phyloP scores from a whole-genome alignment of 1,140 invertebrate genomes.

The Bombus impatiens region DNA sequence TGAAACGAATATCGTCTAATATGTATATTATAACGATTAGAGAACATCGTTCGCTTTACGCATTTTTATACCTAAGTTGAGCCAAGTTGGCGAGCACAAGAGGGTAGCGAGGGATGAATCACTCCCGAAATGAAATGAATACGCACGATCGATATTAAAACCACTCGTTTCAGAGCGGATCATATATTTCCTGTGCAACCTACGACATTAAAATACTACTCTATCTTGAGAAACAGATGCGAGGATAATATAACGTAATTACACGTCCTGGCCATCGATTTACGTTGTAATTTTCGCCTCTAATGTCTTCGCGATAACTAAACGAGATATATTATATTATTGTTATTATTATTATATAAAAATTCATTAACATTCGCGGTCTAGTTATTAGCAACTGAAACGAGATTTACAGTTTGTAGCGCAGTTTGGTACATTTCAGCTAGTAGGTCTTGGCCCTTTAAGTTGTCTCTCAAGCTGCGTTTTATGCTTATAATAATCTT shows the following conservation, averaged over 20 bases:
- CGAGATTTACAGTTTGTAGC: too few species aligned
- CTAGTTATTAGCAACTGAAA: too few species aligned
- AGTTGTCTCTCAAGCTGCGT: too few species aligned
- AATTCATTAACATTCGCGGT: too few species aligned
- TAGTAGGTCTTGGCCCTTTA: too few species aligned
- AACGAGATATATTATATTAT: not conserved
- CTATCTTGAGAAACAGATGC: conserved; percentile 13
- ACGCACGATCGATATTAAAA: conserved; percentile 64
- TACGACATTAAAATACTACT: conserved; percentile 15
- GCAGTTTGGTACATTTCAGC: too few species aligned
- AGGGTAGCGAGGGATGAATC: conserved; percentile 65
- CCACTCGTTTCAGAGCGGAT: not conserved
- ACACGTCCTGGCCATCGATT: not conserved
- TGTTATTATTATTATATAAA: too few species aligned
- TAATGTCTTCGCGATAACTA: not conserved
- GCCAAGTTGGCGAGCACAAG: not conserved
- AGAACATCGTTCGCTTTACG: not conserved
- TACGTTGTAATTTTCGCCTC: not conserved
- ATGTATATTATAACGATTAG: not conserved
- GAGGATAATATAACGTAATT: conserved; percentile 15
- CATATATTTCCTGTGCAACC: conserved; percentile 12
- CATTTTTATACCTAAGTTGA: not conserved
- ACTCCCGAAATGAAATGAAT: conserved; percentile 60
- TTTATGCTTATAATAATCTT: too few species aligned
- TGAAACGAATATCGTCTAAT: not conserved